Evolutionary conservation across 2,113 vertebrate species (phyloP), one percentile per base, ranked within the genome.

Genomic region (Larimichthys crocea): DNA sequence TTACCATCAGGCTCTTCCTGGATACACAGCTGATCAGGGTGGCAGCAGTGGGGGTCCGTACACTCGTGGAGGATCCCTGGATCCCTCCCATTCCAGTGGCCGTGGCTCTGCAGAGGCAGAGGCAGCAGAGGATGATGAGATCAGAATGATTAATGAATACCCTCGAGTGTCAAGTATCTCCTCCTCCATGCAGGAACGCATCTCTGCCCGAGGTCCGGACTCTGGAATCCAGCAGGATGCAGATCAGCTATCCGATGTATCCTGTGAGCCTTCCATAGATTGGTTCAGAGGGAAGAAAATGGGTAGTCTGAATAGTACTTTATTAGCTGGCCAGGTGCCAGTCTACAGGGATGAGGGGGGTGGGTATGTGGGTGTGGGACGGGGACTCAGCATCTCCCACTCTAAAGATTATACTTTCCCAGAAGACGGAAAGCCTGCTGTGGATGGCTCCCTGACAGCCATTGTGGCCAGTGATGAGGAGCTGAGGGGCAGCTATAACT

Each of bases 61-160:
- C 86, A 95, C 96, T 0, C 95, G 98, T 0, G 98, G 98, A 0
- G 98, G 98, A 40, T 99, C 98, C 0, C 86, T 99, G 83, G 98
- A 99, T 92, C 98, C 98, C 44, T 99, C 98, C 0, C 98, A 99
- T 84, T 99, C 98, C 64, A 99, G 98, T 0, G 98, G 98, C 6
- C 95, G 98, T 1, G 98, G 98, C 44, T 99, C 98, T 0, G 98
- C 98, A 0, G 98, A 99, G 84, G 92, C 93, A 10, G 92, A 94
- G 72, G 98, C 97, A 0, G 98, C 97, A 0, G 98, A 99, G 68
- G 98, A 99, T 0, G 98, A 99, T 0, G 98, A 99, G 92, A 99
- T 99, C 77, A 95, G 98, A 49, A 99, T 99, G 98, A 99, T 99
- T 77, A 99, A 99, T 0, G 98, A 99, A 91, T 97, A 98, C 80